Evolutionary conservation across 2,113 vertebrate species (phyloP), one percentile per base, ranked within the genome.

Genomic region (Bubo scandiacus): DNA sequence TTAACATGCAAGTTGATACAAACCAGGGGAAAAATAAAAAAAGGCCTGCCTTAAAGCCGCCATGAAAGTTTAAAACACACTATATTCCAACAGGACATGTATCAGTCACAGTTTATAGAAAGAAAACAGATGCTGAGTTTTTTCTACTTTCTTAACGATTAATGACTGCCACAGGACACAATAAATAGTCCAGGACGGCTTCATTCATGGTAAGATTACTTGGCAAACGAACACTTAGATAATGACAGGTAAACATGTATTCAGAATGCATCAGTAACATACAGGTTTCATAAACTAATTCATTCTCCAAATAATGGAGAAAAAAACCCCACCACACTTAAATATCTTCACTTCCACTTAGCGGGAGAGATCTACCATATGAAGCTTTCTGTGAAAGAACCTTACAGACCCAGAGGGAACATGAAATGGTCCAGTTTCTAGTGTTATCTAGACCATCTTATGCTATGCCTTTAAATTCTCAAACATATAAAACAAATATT

Each of bases 301-400:
- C 4, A 14, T 59, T 61, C 29, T 65, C 21, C 36, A 90, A 65
- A 52, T 21, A 82, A 78, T 3, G 6, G 12, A 42, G 22, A 14
- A 10, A 19, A 34, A 30, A 6, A 4, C 9, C 11, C 58, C 9
- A 13, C 59, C 16, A 38, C 15, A 55, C 51, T 51, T 38, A 73
- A 81, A 13, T 38, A 83, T 22, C 27, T 81, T 86, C 34, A 45
- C 2, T 89, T 66, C 16, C 49, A 66, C 34, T 92, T 30, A 62
- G 34, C 4, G 3, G 34, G 18, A 61, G 25, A 77, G 7, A 16
- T 38, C 36, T 61, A 51, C 15, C 0, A 0, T 5, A 40, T 0
- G 0, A 94, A 89, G 54, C 12, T 58, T 77, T 63, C 51, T 58
- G 10, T 42, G 18, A 25, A 70, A 81, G 30, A 81, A n/a, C 36